phyloP scores from a whole-genome alignment of 2,113 vertebrate species.

The Sapayoa aenigma region DNA sequence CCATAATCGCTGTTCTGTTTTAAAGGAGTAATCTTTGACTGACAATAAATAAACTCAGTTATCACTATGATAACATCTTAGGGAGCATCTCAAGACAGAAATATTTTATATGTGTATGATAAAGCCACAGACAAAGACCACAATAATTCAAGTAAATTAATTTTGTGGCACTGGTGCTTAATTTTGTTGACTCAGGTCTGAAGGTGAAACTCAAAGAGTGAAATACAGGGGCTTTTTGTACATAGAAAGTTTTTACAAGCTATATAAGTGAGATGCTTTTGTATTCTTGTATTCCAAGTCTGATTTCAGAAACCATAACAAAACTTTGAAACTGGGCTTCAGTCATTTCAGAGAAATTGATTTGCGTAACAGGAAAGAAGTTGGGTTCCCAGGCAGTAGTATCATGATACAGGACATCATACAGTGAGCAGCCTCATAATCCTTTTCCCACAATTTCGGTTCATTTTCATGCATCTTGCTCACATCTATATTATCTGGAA shows the following conservation, averaged over 20 bases:
- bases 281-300: not conserved
- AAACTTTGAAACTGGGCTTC: not conserved
- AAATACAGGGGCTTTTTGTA: not conserved
- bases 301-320: not conserved
- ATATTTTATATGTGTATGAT: not conserved
- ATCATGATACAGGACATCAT: not conserved
- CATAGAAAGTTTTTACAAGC: not conserved
- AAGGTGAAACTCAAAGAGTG: not conserved
- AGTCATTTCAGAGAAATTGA: not conserved
- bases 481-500: not conserved
- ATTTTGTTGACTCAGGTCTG: not conserved
- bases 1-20: not conserved
- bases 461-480: not conserved
- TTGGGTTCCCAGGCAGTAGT: not conserved
- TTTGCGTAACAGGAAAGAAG: not conserved
- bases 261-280: not conserved
- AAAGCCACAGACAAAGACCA: not conserved
- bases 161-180: not conserved
- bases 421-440: not conserved
- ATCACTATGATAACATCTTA: not conserved
- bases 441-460: not conserved
- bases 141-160: not conserved
- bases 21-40: not conserved
- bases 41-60: not conserved
- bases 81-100: not conserved